These are phyloP conservation scores for Leistus spinibarbis DNA, from an alignment of 2,888 invertebrate genomes.

Conservation along the genomic window DNA sequence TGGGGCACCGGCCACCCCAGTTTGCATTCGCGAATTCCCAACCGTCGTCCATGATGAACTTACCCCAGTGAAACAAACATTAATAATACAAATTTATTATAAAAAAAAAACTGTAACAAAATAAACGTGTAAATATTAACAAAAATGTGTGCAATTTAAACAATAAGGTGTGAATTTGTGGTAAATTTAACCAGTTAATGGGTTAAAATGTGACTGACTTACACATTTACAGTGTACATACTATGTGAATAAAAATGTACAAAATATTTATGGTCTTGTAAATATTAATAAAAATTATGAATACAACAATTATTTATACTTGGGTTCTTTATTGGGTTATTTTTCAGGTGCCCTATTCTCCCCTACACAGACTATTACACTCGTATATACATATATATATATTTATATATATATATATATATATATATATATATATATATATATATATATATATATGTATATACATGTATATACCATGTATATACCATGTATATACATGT, in stretches of 20 bases:
- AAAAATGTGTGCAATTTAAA: too few species aligned
- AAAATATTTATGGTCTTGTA: not conserved
- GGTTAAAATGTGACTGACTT: not conserved
- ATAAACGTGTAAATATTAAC: too few species aligned
- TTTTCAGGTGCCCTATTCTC: too few species aligned
- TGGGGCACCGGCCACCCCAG: slow-evolving; percentile 65
- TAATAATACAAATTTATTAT: not conserved
- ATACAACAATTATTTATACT: not conserved
- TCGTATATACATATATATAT: not conserved
- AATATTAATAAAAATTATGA: not conserved
- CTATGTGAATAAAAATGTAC: not conserved
- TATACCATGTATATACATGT: not conserved
- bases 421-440: not conserved
- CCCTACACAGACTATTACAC: too few species aligned
- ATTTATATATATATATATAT: not conserved
- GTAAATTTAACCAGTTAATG: too few species aligned
- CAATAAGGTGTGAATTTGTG: too few species aligned
- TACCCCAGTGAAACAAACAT: slow-evolving; percentile 64
- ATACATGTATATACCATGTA: not conserved
- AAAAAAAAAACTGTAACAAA: not conserved
- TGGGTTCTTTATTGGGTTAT: not conserved
- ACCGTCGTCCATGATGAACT: slow-evolving; percentile 64
- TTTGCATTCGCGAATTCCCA: slow-evolving; percentile 65
- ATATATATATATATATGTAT: not conserved
- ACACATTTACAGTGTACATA: not conserved